Conservation (phyloP, 2,797 vertebrate species). For the Hyperoplus immaculatus region DNA sequence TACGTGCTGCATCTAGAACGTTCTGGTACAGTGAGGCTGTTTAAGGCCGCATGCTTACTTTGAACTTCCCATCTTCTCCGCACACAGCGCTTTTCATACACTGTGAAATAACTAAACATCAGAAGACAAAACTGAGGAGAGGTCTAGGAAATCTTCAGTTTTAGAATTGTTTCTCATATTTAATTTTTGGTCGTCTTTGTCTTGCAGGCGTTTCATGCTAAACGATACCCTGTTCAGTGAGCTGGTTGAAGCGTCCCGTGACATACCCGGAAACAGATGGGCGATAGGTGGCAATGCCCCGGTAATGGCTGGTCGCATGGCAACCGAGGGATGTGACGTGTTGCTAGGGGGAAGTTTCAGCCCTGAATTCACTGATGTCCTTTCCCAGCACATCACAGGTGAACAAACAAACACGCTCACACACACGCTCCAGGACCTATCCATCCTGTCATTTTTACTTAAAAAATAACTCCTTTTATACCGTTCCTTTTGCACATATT, state of each 20-base stretch:
- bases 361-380: slow-evolving; percentile 84
- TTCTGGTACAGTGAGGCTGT: neutral
- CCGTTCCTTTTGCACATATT: neutral
- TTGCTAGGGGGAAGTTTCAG: slow-evolving; percentile 89
- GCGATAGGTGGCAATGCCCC: slow-evolving; percentile 89
- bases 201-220: slow-evolving; percentile 84
- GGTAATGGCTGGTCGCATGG: slow-evolving; percentile 90
- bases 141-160: neutral
- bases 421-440: neutral
- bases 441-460: neutral
- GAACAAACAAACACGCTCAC: slow-evolving; percentile 1
- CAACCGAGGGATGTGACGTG: slow-evolving; percentile 88
- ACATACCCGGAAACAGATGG: slow-evolving; percentile 89
- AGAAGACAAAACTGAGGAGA: neutral
- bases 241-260: slow-evolving; percentile 87
- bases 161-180: neutral
- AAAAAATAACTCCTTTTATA: neutral
- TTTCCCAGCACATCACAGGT: slow-evolving; percentile 88
- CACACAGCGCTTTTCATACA: neutral
- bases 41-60: neutral
- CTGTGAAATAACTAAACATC: neutral
- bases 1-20: neutral
- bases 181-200: neutral
- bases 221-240: slow-evolving; percentile 88
- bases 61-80: neutral